Evolutionary conservation across 2,113 vertebrate species (phyloP).

Genomic region (Choloepus hoffmanni): DNA sequence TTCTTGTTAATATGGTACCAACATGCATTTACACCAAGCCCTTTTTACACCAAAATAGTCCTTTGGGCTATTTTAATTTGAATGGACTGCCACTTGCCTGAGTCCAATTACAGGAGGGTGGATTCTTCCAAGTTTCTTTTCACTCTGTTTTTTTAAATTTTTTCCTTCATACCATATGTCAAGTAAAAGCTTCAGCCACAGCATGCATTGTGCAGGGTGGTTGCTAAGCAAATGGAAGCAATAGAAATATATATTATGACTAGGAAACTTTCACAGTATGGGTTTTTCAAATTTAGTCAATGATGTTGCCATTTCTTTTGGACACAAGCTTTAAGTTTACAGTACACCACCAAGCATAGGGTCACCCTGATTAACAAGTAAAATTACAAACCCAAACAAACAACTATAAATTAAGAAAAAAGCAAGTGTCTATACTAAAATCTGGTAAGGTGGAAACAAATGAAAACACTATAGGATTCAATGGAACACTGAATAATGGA

Average conservation of each 20-base stretch:
- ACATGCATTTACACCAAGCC: no score
- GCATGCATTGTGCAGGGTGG: background rate
- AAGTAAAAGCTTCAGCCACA: background rate
- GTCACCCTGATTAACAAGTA: background rate
- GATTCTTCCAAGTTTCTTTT: background rate
- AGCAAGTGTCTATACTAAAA: background rate
- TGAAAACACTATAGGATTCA: background rate
- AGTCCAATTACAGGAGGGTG: background rate
- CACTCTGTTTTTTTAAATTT: background rate
- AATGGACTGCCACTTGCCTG: background rate
- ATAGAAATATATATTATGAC: background rate
- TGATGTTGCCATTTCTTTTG: background rate
- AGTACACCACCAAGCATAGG: no score
- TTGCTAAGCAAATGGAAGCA: background rate
- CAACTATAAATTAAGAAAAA: background rate
- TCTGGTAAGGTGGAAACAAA: background rate
- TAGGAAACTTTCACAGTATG: background rate
- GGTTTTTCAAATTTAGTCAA: background rate
- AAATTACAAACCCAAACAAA: background rate
- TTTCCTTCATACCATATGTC: background rate
- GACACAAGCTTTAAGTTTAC: background rate
- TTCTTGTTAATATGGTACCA: background rate
- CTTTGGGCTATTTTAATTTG: background rate
- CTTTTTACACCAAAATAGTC: no score
- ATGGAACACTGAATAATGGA: background rate